Percentiles rank a stretch among this genome's conserved stretches.
Evolutionary conservation across 2,797 vertebrate species (phyloP).

Genomic region (Clarias fuscus): DNA sequence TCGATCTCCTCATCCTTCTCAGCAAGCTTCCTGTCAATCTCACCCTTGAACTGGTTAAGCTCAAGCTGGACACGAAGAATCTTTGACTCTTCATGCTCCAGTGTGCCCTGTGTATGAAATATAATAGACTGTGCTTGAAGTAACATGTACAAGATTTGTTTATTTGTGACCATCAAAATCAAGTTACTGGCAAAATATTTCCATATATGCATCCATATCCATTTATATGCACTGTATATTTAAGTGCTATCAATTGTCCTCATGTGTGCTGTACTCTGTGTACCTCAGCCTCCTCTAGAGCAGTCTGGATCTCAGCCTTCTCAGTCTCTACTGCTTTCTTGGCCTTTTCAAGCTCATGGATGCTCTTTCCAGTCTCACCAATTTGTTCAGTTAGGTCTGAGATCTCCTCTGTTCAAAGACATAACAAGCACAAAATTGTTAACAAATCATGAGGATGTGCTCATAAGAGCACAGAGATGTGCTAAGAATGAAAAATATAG

Average conservation of each 20-base stretch:
- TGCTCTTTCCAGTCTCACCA: slow-evolving; percentile 80
- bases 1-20: slow-evolving; percentile 91
- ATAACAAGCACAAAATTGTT: not conserved
- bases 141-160: too few species aligned
- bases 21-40: slow-evolving; percentile 80
- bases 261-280: not conserved
- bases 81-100: slow-evolving; percentile 78
- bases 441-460: not conserved
- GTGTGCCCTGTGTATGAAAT: slow-evolving; percentile 64
- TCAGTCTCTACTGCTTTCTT: slow-evolving; percentile 85
- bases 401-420: slow-evolving; percentile 77
- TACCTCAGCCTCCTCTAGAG: slow-evolving; percentile 86
- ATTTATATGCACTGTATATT: too few species aligned
- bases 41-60: slow-evolving; percentile 84
- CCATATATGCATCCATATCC: too few species aligned
- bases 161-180: not conserved
- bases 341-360: slow-evolving; percentile 84
- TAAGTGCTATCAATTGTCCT: not conserved
- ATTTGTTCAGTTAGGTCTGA: slow-evolving; percentile 85
- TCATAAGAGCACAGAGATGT: too few species aligned
- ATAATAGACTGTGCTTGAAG: not conserved
- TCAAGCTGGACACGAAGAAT: slow-evolving; percentile 84
- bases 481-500: not conserved
- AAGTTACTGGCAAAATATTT: not conserved
- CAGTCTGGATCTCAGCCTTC: slow-evolving; percentile 80